Base-by-base conservation (phyloP, 2,888 invertebrate genomes). In the Lottia gigantea region DNA sequence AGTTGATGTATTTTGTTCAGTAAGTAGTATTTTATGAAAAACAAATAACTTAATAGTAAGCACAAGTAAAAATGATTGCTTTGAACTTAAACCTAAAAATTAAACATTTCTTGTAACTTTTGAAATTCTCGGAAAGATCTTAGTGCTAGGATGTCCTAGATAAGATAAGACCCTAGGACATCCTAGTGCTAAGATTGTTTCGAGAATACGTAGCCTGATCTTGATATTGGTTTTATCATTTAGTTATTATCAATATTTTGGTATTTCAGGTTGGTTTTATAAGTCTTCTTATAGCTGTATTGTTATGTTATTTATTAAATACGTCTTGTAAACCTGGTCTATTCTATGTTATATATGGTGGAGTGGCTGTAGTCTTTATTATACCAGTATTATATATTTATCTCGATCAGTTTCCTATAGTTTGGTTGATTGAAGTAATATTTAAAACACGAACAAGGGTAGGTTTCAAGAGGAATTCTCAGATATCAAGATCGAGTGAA, bases 261-360 rank as follows among this genome's bases (percentile, higher is more conserved):
- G 25, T 65, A 0, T 65, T 31, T 65, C 14, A 65, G 65, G 46
- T 65, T 65, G 65, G 65, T 19, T 15, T 65, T n/a, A 45, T 23
- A 19, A n/a, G 65, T 19, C 23, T 46, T 4, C 6, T 46, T 15
- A 65, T 65, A 14, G 31, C 65, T 23, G 45, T 45, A 15, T 1
- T 45, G 7, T 23, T 46, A n/a, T 45, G 40, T 45, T 23, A 46
- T n/a, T 45, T 61, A 26, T 40, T 62, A 31, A 40, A 67, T 31
- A 26, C 55, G 25, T 45, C 55, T n/a, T 55, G 26, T 61, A 26
- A 31, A 19, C 62, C 61, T 45, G 19, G n/a, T 45, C 26, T 45
- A 62, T 62, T 68, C 68, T 68, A 46, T 26, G 8, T 68, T 26
- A 68, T 62, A 14, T 68, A 64, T 25, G 63, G 63, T 12, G 63